These are phyloP conservation scores for Streptopelia turtur DNA, from an alignment of 2,797 vertebrate species.

Conservation along the genomic window DNA sequence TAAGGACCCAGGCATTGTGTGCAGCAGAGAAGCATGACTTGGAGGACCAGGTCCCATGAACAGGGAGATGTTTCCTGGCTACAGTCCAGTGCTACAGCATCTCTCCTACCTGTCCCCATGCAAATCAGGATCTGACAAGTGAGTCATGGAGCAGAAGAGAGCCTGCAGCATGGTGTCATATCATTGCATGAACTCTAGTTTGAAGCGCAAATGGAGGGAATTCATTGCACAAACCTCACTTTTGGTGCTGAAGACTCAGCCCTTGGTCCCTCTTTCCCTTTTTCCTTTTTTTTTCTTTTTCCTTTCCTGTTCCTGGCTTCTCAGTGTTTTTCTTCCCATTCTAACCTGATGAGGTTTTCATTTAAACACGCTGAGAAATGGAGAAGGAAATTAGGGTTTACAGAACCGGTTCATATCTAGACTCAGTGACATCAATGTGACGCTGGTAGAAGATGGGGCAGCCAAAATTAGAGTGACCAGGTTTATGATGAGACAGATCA, in stretches of 20 bases:
- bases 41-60: not conserved
- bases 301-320: not conserved
- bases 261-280: not conserved
- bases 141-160: not conserved
- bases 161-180: fast-evolving
- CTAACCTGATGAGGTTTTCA: not conserved
- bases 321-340: not conserved
- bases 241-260: not conserved
- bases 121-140: not conserved
- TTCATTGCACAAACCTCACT: not conserved
- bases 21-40: not conserved
- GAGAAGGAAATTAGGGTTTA: not conserved
- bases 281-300: not conserved
- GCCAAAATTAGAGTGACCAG: not conserved
- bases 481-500: not conserved
- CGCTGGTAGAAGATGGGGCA: not conserved
- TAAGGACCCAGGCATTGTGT: not conserved
- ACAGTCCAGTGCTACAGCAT: not conserved
- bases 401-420: not conserved
- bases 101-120: not conserved
- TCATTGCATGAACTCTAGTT: not conserved
- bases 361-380: not conserved
- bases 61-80: not conserved
- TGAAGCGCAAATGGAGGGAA: not conserved
- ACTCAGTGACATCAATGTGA: not conserved